Conservation (phyloP, 1,140 invertebrate species). For the Paralvinella palmiformis region DNA sequence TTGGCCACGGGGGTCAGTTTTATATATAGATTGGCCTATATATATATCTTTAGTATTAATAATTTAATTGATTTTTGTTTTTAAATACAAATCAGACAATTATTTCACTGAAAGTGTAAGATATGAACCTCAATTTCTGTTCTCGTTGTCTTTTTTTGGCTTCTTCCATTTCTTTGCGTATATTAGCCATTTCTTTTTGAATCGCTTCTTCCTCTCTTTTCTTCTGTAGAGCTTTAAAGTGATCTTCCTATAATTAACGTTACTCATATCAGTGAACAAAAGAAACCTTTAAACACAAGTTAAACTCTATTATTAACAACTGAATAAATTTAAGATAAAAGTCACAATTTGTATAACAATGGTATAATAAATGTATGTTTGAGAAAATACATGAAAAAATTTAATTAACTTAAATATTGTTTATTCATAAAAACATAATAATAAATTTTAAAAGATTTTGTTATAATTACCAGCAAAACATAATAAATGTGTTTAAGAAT, state of each 20-base stretch:
- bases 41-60: not conserved
- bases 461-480: not conserved
- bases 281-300: not conserved
- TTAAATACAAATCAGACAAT: not conserved
- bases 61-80: not conserved
- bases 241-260: slow-evolving; percentile 33
- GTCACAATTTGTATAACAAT: not conserved
- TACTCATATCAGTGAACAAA: not conserved
- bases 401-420: not conserved
- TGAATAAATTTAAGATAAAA: not conserved
- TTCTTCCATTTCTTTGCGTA: slow-evolving; percentile 44
- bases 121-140: slow-evolving; percentile 33
- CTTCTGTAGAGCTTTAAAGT: slow-evolving; percentile 29
- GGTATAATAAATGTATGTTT: not conserved
- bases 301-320: not conserved
- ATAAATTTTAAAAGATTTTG: not conserved
- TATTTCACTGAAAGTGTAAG: slow-evolving; percentile 3
- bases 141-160: slow-evolving; percentile 32
- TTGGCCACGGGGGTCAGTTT: not conserved
- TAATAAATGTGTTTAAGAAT: not conserved
- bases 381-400: not conserved
- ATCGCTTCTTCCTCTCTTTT: slow-evolving; percentile 42
- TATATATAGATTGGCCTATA: not conserved
- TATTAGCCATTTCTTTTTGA: slow-evolving; percentile 40
- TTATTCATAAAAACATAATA: not conserved